Conservation (phyloP, 2,113 vertebrate species). For the Rhinogobius similis region DNA sequence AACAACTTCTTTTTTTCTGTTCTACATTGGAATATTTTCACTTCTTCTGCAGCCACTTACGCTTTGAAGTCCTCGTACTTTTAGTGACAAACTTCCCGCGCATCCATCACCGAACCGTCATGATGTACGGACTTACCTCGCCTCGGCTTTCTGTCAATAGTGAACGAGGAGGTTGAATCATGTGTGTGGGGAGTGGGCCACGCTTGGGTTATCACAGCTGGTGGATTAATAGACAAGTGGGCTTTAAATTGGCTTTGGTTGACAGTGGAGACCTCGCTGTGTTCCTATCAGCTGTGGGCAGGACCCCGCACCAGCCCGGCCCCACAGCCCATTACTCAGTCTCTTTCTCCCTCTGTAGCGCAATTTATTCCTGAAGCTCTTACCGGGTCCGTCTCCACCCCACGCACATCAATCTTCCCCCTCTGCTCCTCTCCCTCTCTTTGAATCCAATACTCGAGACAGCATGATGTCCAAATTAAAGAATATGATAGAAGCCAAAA, state of each 20-base stretch:
- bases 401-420: constrained; percentile 27
- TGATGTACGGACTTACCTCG: constrained; percentile 74
- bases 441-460: constrained; percentile 53
- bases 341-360: constrained; percentile 15
- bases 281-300: constrained; percentile 61
- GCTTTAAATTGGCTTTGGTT: constrained; percentile 68
- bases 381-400: constrained; percentile 32
- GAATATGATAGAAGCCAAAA: constrained; percentile 34
- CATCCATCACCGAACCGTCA: constrained; percentile 78
- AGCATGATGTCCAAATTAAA: constrained; percentile 63
- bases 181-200: constrained; percentile 19
- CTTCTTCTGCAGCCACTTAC: background rate
- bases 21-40: background rate
- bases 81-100: constrained; percentile 78
- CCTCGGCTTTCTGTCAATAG: constrained; percentile 76
- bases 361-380: constrained; percentile 46
- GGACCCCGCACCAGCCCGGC: constrained; percentile 20
- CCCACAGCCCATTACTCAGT: constrained; percentile 34
- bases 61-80: background rate
- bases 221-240: constrained; percentile 66
- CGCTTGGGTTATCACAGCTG: constrained; percentile 56
- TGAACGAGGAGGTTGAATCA: constrained; percentile 46
- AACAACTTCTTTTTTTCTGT: too few species aligned
- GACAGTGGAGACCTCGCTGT: constrained; percentile 52
- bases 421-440: constrained; percentile 28